Conservation (phyloP, 37 sponge, comb jelly and placozoan species). For the Crambe crambe region DNA sequence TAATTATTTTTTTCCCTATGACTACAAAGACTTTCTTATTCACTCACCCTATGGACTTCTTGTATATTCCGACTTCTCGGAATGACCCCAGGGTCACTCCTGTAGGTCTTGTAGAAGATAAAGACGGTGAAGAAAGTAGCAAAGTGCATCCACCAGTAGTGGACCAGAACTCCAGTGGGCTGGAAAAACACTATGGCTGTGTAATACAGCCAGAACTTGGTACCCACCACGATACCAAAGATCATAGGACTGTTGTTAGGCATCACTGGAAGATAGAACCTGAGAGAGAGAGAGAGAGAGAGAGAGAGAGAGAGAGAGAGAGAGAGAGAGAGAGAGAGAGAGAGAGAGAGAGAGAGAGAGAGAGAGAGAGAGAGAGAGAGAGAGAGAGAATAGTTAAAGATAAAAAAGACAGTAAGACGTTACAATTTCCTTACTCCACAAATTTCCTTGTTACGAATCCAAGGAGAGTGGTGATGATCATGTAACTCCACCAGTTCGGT, state of each 20-base stretch:
- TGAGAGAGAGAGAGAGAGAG: conserved; percentile 10
- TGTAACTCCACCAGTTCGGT: conserved; percentile 69
- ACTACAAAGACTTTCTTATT: background rate
- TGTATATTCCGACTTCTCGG: conserved; percentile 2
- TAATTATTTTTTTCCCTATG: too few species aligned
- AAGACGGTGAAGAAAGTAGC: conserved; percentile 9
- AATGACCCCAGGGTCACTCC: conserved; percentile 76
- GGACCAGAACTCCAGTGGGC: conserved; percentile 38
- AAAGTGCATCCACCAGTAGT: conserved; percentile 21
- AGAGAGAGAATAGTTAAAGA: conserved; percentile 9
- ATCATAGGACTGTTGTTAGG: conserved; percentile 66
- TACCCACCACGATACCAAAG: conserved; percentile 75
- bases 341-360: conserved; percentile 56
- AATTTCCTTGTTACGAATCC: conserved; percentile 17
- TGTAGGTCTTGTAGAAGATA: conserved; percentile 39
- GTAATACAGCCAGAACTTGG: conserved; percentile 68
- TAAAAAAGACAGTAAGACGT: background rate
- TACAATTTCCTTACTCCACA: conserved; percentile 31
- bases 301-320: conserved; percentile 16
- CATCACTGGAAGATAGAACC: conserved; percentile 55
- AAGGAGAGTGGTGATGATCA: conserved; percentile 13
- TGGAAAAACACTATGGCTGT: conserved; percentile 41
- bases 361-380: background rate
- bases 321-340: conserved; percentile 5
- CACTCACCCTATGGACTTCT: conserved; percentile 52